Conservation (phyloP, 1,140 invertebrate species). For the Andricus grossulariae region DNA sequence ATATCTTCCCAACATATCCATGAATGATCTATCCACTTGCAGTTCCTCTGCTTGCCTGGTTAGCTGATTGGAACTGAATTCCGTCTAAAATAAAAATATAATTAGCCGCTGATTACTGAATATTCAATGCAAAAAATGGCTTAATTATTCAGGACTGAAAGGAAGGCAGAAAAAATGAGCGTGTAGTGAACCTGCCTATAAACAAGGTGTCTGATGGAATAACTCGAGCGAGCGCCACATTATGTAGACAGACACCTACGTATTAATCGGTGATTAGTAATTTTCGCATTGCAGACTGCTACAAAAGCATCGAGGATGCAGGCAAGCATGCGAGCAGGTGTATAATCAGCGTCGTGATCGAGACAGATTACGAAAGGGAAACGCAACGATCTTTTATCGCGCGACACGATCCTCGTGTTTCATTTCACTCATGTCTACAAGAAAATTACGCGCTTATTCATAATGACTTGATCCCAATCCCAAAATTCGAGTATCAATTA, state of each 20-base stretch:
- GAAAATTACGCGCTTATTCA: background rate
- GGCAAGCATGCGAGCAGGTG: constrained; percentile 7
- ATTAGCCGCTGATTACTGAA: too few relatives aligned
- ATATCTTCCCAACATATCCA: too few relatives aligned
- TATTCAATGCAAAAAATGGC: too few relatives aligned
- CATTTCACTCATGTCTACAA: background rate
- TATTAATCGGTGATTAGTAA: constrained; percentile 30
- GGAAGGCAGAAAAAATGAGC: background rate
- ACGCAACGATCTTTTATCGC: constrained; percentile 31
- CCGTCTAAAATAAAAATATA: too few relatives aligned
- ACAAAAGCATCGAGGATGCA: constrained; percentile 8
- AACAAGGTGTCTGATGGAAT: constrained; percentile 20
- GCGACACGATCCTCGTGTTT: constrained; percentile 17
- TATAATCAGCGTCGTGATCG: constrained; percentile 29
- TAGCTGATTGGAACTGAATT: too few relatives aligned
- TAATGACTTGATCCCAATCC: background rate
- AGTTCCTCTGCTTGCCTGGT: too few relatives aligned
- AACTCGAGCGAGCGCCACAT: constrained; percentile 21
- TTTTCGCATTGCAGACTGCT: constrained; percentile 22
- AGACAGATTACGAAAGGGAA: constrained; percentile 29
- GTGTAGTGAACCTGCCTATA: background rate
- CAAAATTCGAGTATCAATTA: constrained; percentile 1
- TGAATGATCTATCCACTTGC: too few relatives aligned
- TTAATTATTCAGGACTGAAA: background rate
- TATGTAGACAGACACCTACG: constrained; percentile 6